A percentile compares a stretch with the other conserved stretches of the same genome.
Conservation (phyloP, 2,888 invertebrate genomes). For the Trissoscelio sp. region DNA sequence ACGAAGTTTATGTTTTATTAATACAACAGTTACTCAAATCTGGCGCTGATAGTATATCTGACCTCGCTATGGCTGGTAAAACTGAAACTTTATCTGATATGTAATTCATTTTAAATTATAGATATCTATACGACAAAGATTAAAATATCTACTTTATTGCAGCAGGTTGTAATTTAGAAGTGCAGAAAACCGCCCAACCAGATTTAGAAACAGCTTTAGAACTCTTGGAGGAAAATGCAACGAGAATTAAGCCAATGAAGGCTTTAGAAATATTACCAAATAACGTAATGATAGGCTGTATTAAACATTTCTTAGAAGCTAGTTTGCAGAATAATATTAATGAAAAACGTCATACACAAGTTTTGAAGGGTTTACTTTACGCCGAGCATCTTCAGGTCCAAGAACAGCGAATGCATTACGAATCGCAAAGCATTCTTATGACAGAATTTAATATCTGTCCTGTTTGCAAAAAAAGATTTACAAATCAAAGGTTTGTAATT, state of each 20-base stretch:
- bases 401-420: constrained; percentile 91
- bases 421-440: constrained; percentile 92
- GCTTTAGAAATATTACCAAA: constrained; percentile 92
- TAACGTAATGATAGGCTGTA: constrained; percentile 89
- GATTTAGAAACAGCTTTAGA: constrained; percentile 92
- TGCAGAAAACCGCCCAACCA: constrained; percentile 86
- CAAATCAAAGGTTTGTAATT: constrained; percentile 90
- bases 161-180: constrained; percentile 77
- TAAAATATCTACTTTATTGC: too few relatives aligned
- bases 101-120: too few relatives aligned
- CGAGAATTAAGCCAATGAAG: constrained; percentile 92
- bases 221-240: constrained; percentile 92
- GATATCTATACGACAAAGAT: too few relatives aligned
- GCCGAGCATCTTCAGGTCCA: constrained; percentile 94
- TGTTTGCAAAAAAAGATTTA: constrained; percentile 96
- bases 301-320: constrained; percentile 92
- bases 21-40: constrained; percentile 85
- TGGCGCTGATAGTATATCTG: constrained; percentile 73
- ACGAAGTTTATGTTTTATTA: constrained; percentile 85
- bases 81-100: background rate
- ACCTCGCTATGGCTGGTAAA: constrained; percentile 75
- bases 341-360: constrained; percentile 89
- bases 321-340: constrained; percentile 90
- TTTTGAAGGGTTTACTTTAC: constrained; percentile 92
- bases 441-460: constrained; percentile 95